Evolutionary conservation across 2,888 invertebrate genomes (phyloP).

Genomic region (Lasioglossum marginatum): DNA sequence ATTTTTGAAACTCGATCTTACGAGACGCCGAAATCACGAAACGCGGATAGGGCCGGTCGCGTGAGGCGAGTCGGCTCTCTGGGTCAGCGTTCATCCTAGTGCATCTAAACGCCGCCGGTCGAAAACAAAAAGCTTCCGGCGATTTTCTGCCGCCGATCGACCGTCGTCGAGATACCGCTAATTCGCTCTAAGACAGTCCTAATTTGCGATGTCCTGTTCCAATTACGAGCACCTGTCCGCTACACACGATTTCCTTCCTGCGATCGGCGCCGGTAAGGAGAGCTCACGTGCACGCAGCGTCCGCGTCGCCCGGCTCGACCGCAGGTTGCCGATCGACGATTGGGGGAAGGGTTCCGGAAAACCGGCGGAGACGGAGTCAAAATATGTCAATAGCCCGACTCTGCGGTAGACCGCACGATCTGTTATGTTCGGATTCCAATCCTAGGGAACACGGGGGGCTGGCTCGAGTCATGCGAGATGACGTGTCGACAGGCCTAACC

Average conservation of each 20-base stretch:
- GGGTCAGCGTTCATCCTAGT: constrained; percentile 51
- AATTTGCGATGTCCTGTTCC: constrained; percentile 74
- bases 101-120: constrained; percentile 28
- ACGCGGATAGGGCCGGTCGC: neutral
- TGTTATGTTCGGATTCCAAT: constrained; percentile 54
- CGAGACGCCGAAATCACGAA: neutral
- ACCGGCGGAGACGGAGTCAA: constrained; percentile 75
- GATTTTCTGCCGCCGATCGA: constrained; percentile 64
- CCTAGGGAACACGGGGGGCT: constrained; percentile 57
- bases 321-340: constrained; percentile 41
- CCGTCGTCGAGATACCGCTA: constrained; percentile 72
- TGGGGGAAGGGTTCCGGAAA: constrained; percentile 19
- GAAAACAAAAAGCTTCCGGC: constrained; percentile 62
- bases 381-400: constrained; percentile 80
- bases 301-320: constrained; percentile 14
- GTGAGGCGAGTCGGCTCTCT: neutral
- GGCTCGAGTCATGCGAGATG: constrained; percentile 80
- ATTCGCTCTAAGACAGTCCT: constrained; percentile 49
- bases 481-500: constrained; percentile 80
- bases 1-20: neutral
- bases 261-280: neutral
- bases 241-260: constrained; percentile 34
- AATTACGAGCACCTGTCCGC: constrained; percentile 73
- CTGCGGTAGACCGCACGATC: constrained; percentile 80
- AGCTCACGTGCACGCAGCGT: constrained; percentile 30